A percentile compares a stretch with the other conserved stretches of the same genome.
Conservation (phyloP, 1,140 invertebrate species). For the Drosophila albomicans region DNA sequence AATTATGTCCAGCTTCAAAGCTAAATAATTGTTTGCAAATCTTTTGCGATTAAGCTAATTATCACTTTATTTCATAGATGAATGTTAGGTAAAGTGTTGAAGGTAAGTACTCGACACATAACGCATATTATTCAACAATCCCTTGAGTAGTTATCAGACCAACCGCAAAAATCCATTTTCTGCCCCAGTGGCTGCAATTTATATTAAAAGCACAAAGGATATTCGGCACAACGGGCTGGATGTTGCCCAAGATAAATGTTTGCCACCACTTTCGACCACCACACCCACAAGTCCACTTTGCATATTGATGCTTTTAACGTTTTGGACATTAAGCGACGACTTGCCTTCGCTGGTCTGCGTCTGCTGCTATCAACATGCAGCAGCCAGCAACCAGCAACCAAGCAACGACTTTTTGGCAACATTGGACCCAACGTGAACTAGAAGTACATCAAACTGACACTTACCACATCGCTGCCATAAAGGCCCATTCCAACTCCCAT, state of each 20-base stretch:
- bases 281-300: slow-evolving; percentile 65
- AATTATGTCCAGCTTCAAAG: no score
- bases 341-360: slow-evolving; percentile 38
- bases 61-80: no score
- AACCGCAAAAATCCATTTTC: slow-evolving; percentile 78
- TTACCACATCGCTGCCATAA: slow-evolving; percentile 83
- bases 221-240: slow-evolving; percentile 23
- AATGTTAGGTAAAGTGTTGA: background rate
- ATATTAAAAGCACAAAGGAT: slow-evolving; percentile 73
- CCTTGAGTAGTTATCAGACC: slow-evolving; percentile 69
- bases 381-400: background rate
- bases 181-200: slow-evolving; percentile 77
- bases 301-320: slow-evolving; percentile 82
- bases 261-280: slow-evolving; percentile 8
- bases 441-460: slow-evolving; percentile 81
- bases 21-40: no score
- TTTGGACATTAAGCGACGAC: slow-evolving; percentile 73
- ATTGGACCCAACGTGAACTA: slow-evolving; percentile 34
- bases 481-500: slow-evolving; percentile 77
- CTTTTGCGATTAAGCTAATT: no score
- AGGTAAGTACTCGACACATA: slow-evolving; percentile 14
- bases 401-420: no score
- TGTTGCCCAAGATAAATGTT: slow-evolving; percentile 70
- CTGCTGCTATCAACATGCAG: slow-evolving; percentile 64
- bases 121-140: slow-evolving; percentile 56